Base-by-base conservation (phyloP, 2,888 invertebrate genomes). In the Troglohyphantes excavatus region DNA sequence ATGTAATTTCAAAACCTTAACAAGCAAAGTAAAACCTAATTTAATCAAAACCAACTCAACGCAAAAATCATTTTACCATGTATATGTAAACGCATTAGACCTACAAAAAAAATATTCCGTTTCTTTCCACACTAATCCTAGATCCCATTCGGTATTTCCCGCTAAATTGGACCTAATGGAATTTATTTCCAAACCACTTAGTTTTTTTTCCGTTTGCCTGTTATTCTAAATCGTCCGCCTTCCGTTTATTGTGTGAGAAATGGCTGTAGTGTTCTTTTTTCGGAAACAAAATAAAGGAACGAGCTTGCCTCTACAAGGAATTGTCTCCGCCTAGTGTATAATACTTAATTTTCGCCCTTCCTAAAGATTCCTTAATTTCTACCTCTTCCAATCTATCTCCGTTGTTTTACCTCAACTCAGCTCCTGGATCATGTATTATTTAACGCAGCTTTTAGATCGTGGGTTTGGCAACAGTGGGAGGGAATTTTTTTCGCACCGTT, bases 301-400 rank as follows among this genome's bases (percentile, higher is more conserved):
- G 17, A 53, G n/a, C 53, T 53, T 53, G 39, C 39, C 39, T n/a
- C 2, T 7, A 23, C 9, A 70, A 27, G 53, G 33, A 23, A 83
- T 63, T 83, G 63, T 63, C 61, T 39, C 43, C 5, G 19, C 23
- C 39, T 63, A 29, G 43, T 46, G 65, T 83, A 83, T 65, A 73
- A 73, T 73, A 46, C 76, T 61, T 78, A 86, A 86, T 78, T 78
- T 86, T 70, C 63, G 33, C 59, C 85, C 33, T 33, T 19, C 23
- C 85, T n/a, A 86, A 85, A 86, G 78, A 86, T 61, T 86, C 65
- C 78, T n/a, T 86, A 86, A 86, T 78, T 86, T 78, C 68, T 26
- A 26, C 33, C 7, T 29, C 23, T 27, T 43, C 43, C 85, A 78
- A 70, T 78, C 68, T 78, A 73, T 65, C 61, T 68, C 85, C 59